Evolutionary conservation across 2,797 vertebrate species (phyloP), one percentile per base, ranked within the genome.

Genomic region (Paratrypauchen microcephalus): DNA sequence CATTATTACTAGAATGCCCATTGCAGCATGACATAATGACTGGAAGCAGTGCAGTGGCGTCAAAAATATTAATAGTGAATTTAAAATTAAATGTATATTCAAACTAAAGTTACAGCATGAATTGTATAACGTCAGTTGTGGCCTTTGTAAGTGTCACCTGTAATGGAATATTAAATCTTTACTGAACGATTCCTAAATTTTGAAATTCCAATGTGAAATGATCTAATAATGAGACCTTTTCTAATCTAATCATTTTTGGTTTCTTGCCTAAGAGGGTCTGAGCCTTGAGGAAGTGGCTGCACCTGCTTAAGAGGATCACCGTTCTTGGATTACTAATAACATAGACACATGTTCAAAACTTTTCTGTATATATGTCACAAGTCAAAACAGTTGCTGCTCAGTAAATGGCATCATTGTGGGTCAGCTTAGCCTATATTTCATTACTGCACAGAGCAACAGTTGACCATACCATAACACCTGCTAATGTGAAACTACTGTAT

Each of bases 281-380:
- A 87, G 85, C 68, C 67, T 61, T 1, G 60, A 79, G 77, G 72
- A 87, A 80, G 82, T 86, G 24, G 52, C 71, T 76, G 60, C 72
- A 76, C 72, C 71, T 80, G 70, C 26, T 62, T 87, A 86, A 89
- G 83, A 89, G 81, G 86, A 88, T 90, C 74, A 68, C 70, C 82
- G 86, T 87, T 70, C 71, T 45, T 72, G 79, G 85, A 86, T 88
- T 82, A 84, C 77, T 83, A 78, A 79, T 75, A 66, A 71, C 65
- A 65, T 48, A 76, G 68, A 82, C 81, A 79, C 73, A 78, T 19
- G 75, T 71, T 85, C 72, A 11, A 71, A 83, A 76, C 73, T 69
- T 41, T 71, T 78, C 66, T 72, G 65, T 62, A 63, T 68, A 76
- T 75, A 78, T 75, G 75, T 65, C 65, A 71, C 69, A 69, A 71